Evolutionary conservation across 2,113 vertebrate genomes (phyloP), one percentile per base, ranked within the genome.

Genomic region (Atherinomorus stipes): DNA sequence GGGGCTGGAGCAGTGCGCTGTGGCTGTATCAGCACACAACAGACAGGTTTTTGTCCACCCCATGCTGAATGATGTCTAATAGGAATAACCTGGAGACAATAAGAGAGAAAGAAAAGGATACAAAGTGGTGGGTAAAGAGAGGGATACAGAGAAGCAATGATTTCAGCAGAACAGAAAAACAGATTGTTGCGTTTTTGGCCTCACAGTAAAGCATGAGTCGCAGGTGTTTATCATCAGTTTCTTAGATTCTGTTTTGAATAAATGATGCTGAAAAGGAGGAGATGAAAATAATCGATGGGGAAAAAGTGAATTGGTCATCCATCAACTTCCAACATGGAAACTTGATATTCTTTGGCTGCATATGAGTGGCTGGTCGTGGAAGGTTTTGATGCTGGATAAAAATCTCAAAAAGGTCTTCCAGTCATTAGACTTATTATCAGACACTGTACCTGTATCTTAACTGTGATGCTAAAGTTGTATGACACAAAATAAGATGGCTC

Each of bases 21-120:
- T 64, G 76, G 60, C 68, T 74, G 61, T 88, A 90, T 90, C 88
- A 88, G 88, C 75, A 44, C 60, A 40, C 66, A 78, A 82, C 85
- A 88, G 88, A 80, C 87, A 80, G 80, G 69, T 62, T 74, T 80
- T 62, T 80, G 80, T 91, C 83, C 78, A 60, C 57, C 49, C 45
- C 21, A 2, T 44, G 76, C 73, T 84, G 85, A 90, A 85, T 65
- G 81, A 87, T 50, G 71, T 77, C 83, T 73, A 84, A 81, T 76
- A 74, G 72, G 59, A 87, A 71, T 52, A 85, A 86, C 82, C 71
- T 76, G 79, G 53, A 58, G 70, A 74, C 69, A 73, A 88, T 76
- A 78, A 81, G 65, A 44, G 45, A 18, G 45, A 59, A 58, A 60
- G 64, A 69, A 76, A 69, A 57, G 60, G 40, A 74, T 23, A 10